Base-by-base conservation (phyloP, 1,140 invertebrate genomes). In the Hycleus phaleratus region DNA sequence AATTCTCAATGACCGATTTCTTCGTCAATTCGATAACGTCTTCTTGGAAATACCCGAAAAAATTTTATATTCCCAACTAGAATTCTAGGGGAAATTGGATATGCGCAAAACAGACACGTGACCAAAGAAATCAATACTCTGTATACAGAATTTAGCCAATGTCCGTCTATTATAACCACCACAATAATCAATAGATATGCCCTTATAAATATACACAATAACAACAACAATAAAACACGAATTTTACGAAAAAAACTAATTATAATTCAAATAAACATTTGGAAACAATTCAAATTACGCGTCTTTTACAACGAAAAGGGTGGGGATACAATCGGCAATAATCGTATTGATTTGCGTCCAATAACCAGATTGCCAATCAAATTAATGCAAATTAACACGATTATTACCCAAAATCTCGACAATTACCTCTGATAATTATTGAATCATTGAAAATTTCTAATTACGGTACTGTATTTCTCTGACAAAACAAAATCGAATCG, bases 161-260 rank as follows among this genome's bases (percentile, higher is more conserved):
- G 51, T 46, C 7, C 51, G 51, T 32, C 7, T 7, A 32, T 32
- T 32, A 32, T 32, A 18, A 18, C 32, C 32, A 32, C 4, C 51
- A 42, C 51, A 53, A 53, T 46, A 53, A 53, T 53, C 51, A 53
- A 53, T 53, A 53, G 44, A 43, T 53, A 46, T 52, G 18, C 18
- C 18, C 18, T 18, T 18, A 18, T 18, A 18, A 18, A 18, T 32
- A 32, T 4, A 53, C 45, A 46, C 10, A 25, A 52, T 44, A 44
- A 52, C 4, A 44, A n/a, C 24, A 12, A 46, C 44, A 45, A 53
- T 11, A 49, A 49, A n/a, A 26, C 11, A n/a, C 39, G 38, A 26
- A 5, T 40, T 12, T 49, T 8, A 8, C 32, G 18, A 51, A 38
- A 40, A 51, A 40, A 32, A 24, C 0, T 26, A 24, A 49, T 8